Evolutionary conservation across 2,888 invertebrate species (phyloP), one percentile per base, ranked within the genome.

Genomic region (Drosophila mayaguana): DNA sequence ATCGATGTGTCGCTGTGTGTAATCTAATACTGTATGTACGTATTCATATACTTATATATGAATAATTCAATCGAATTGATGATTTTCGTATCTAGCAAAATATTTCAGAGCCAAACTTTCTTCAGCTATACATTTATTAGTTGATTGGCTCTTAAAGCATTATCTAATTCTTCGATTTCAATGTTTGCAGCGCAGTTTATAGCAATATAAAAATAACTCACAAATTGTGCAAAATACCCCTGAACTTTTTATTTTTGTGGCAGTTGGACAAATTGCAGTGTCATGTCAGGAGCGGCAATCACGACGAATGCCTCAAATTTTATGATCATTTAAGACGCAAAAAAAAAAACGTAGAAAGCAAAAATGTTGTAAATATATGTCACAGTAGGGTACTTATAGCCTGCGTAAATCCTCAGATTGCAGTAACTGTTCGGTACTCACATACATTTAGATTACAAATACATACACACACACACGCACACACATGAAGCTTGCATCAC

Each of bases 201-300:
- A 61, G 50, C 18, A 22, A 20, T 46, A 40, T 54, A 40, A 40
- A 54, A 40, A 40, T 20, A 38, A 1, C 20, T 14, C 50, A 36
- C 65, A 82, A 64, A 66, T 63, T 65, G 53, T 60, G 45, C 62
- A 50, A 51, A 51, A 70, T 84, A 66, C 70, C 59, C 25, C 66
- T 51, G 53, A 72, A 64, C 57, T 38, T 2, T 25, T 7, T 12
- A 8, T 25, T 40, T 53, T 40, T 28, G 9, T 28, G 40, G 38
- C 2, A 54, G 54, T 54, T 54, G 28, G 40, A 40, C 28, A 54
- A 54, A 54, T 54, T 40, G 28, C 28, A 54, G 28, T 40, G 28
- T 54, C 40, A 28, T 54, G 38, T 54, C 54, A 40, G 25, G 11
- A 38, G 12, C 16, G 22, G 11, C 25, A 53, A 25, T 54, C 18